phyloP scores from a whole-genome alignment of 2,113 vertebrate genomes.

The Halcyon senegalensis region DNA sequence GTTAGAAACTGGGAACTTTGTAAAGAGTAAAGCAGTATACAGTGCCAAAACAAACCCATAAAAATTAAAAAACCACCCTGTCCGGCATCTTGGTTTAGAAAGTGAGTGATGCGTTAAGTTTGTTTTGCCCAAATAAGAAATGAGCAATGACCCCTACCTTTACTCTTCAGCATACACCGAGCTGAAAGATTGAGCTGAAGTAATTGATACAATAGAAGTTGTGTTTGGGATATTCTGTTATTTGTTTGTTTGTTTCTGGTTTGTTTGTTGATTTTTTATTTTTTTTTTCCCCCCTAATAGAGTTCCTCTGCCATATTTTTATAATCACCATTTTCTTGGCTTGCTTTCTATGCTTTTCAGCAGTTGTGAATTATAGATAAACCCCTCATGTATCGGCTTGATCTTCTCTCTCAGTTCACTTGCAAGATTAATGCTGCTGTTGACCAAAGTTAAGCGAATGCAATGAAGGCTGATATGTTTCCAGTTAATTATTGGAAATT shows the following conservation, averaged over 20 bases:
- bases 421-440: background rate
- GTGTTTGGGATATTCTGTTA: background rate
- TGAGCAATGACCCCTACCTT: background rate
- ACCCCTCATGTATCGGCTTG: background rate
- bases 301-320: background rate
- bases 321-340: background rate
- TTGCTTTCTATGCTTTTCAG: background rate
- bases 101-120: background rate
- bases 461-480: background rate
- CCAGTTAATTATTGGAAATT: conserved; percentile 17
- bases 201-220: background rate
- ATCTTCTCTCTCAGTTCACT: background rate
- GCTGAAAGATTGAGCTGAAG: background rate
- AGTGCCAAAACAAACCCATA: background rate
- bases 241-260: background rate
- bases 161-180: background rate
- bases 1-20: background rate
- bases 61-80: background rate
- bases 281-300: too few relatives aligned
- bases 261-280: background rate
- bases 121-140: background rate
- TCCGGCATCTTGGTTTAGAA: background rate
- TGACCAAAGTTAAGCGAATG: conserved; percentile 29
- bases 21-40: background rate
- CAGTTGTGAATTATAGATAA: background rate